A percentile compares a stretch with the other conserved stretches of the same genome.
Evolutionary conservation across 64 coral and sea anemone species (phyloP).

Genomic region (Montipora sp.): DNA sequence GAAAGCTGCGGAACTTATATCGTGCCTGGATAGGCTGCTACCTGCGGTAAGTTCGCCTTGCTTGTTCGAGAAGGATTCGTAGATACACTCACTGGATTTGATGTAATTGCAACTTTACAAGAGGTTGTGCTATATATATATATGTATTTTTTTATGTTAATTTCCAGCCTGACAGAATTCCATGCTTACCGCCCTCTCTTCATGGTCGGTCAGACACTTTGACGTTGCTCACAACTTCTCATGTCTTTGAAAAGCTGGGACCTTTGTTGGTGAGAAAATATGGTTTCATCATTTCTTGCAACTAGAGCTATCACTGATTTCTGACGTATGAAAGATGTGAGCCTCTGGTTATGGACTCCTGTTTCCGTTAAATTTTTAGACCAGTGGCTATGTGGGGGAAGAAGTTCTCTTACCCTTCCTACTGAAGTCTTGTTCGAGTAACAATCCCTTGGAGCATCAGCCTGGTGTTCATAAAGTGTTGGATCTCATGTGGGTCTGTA

Average conservation of each 20-base stretch:
- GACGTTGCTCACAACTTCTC: conserved; percentile 79
- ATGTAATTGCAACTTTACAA: no score
- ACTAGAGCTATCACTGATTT: not conserved
- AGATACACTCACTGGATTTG: no score
- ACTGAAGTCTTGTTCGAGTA: conserved; percentile 79
- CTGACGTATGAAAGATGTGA: no score
- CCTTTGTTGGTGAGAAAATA: conserved; percentile 69
- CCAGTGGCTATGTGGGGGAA: conserved; percentile 83
- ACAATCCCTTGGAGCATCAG: conserved; percentile 72
- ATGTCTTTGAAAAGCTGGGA: conserved; percentile 96
- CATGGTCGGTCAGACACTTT: conserved; percentile 76
- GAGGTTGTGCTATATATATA: no score
- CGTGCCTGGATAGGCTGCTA: conserved; percentile 83
- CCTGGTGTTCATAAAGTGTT: conserved; percentile 81
- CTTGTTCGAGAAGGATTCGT: no score
- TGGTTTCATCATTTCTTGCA: no score
- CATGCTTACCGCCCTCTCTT: conserved; percentile 76
- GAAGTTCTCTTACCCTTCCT: conserved; percentile 85
- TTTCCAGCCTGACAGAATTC: conserved; percentile 86
- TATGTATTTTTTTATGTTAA: not conserved
- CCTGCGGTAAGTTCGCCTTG: conserved; percentile 65
- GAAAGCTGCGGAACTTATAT: conserved; percentile 78
- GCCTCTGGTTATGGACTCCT: not conserved
- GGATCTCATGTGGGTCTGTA: conserved; percentile 98
- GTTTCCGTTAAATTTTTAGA: conserved; percentile 43